Conservation (phyloP, 1,140 invertebrate species). For the Drosophila nigromelanica region DNA sequence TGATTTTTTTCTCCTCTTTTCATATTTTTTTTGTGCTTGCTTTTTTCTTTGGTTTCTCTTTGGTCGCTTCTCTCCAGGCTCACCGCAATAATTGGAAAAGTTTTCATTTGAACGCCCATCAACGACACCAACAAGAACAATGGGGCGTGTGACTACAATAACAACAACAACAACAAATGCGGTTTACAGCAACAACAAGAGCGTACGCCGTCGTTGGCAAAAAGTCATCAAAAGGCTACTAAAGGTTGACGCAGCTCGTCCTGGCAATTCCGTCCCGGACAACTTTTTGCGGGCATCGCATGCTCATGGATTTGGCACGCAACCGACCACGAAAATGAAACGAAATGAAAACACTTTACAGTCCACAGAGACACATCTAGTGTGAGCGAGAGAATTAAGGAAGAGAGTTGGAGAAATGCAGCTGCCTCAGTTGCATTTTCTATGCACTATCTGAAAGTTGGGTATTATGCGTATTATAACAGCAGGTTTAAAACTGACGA, state of each 20-base stretch:
- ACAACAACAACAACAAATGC: slow-evolving; percentile 50
- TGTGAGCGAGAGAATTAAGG: slow-evolving; percentile 4
- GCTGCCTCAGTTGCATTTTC: slow-evolving; percentile 37
- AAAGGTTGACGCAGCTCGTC: slow-evolving; percentile 76
- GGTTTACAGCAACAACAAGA: slow-evolving; percentile 55
- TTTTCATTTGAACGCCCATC: slow-evolving; percentile 81
- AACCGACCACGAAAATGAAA: slow-evolving; percentile 78
- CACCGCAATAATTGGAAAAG: slow-evolving; percentile 82
- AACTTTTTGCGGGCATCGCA: slow-evolving; percentile 78
- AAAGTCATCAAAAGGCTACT: slow-evolving; percentile 82
- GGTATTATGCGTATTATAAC: slow-evolving; percentile 16
- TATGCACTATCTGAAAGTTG: slow-evolving; percentile 16
- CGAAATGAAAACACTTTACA: slow-evolving; percentile 73
- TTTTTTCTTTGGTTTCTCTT: slow-evolving; percentile 24
- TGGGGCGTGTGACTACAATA: slow-evolving; percentile 69
- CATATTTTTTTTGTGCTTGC: slow-evolving; percentile 12
- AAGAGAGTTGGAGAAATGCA: slow-evolving; percentile 5
- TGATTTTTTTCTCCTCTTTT: slow-evolving; percentile 48
- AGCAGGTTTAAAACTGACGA: background rate
- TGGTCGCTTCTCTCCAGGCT: slow-evolving; percentile 36
- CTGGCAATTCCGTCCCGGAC: slow-evolving; percentile 58
- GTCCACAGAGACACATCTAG: slow-evolving; percentile 4
- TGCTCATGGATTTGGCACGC: slow-evolving; percentile 79
- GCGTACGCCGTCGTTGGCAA: slow-evolving; percentile 42
- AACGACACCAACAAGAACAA: slow-evolving; percentile 80